Evolutionary conservation across 1,140 invertebrate species (phyloP), one percentile per base, ranked within the genome.

Genomic region (Sycophaga agraensis): DNA sequence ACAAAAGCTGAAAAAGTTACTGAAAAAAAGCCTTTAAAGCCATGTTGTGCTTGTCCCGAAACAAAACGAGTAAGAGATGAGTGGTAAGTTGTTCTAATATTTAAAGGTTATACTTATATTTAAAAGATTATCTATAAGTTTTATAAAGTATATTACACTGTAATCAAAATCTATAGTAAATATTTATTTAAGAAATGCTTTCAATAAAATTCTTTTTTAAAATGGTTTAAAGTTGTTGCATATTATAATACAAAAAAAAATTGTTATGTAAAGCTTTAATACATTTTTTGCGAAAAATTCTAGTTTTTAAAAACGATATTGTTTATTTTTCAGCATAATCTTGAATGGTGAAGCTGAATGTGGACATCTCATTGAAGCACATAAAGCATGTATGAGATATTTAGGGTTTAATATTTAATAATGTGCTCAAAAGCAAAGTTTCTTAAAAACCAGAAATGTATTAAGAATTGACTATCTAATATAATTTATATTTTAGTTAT

Each of bases 41-140:
- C 97, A 16, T 99, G 96, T 72, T 99, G 97, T 84, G 96, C 96
- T 46, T 99, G 97, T 83, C 96, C 96, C 0, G 96, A 98, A 83
- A 98, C 96, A 0, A 98, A 96, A 79, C 88, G 88, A 82, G 87
- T 82, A 22, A 83, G 96, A 70, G 96, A 98, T 84, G 85, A 87
- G 64, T 98, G 96, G 94, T 97, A 85, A 83, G 83, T 72, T 17
- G 7, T 42, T 14, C 9, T 4, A 14, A 50, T 31, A 42, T 55
- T 60, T 60, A 45, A 24, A 61, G 60, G 60, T 63, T 63, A 63
- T 24, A 34, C 57, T n/a, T n/a, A 50, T 31, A 42, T 55, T 60
- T 60, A 45, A 24, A 61, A 53, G 60, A 56, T 63, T 56, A 21
- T 26, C 57, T 31, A 31, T 6, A 31, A 31, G 4, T 31, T 31